These are phyloP conservation scores for Philonicus albiceps DNA, from an alignment of 2,888 invertebrate species.

Conservation along the genomic window DNA sequence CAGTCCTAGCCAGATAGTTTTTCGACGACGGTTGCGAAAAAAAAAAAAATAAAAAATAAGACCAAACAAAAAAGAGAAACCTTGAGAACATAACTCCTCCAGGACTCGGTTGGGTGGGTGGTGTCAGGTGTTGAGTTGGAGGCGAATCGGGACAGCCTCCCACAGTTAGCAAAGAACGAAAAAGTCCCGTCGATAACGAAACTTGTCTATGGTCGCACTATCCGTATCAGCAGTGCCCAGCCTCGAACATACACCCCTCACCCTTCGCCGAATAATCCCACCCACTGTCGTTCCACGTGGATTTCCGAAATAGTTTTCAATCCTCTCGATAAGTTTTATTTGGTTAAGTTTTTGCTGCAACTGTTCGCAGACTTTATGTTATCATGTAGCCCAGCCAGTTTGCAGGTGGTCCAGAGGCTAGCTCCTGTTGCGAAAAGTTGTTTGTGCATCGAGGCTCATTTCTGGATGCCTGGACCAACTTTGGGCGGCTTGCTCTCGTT, in stretches of 20 bases:
- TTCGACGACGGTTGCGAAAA: constrained; percentile 8
- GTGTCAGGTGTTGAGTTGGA: neutral
- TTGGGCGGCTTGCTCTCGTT: neutral
- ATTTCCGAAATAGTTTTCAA: constrained; percentile 32
- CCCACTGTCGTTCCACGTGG: neutral
- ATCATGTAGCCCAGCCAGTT: constrained; percentile 33
- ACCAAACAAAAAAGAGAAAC: constrained; percentile 1
- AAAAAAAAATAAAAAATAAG: neutral
- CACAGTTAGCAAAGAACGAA: constrained; percentile 21
- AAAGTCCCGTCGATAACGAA: constrained; percentile 32
- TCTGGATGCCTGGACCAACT: neutral
- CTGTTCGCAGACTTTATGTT: constrained; percentile 34
- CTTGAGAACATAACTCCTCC: neutral
- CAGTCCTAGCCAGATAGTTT: neutral
- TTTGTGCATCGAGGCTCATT: neutral
- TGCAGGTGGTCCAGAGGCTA: constrained; percentile 8
- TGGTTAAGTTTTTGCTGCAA: constrained; percentile 33
- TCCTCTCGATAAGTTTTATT: constrained; percentile 40
- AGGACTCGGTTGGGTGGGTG: neutral
- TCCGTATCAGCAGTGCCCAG: neutral
- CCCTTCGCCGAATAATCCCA: neutral
- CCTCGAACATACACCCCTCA: neutral
- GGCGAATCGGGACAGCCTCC: neutral
- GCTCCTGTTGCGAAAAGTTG: constrained; percentile 14
- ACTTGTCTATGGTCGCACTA: constrained; percentile 14